Evolutionary conservation across 2,797 vertebrate genomes (phyloP), one percentile per base, ranked within the genome.

Genomic region (Peromyscus nudipes): DNA sequence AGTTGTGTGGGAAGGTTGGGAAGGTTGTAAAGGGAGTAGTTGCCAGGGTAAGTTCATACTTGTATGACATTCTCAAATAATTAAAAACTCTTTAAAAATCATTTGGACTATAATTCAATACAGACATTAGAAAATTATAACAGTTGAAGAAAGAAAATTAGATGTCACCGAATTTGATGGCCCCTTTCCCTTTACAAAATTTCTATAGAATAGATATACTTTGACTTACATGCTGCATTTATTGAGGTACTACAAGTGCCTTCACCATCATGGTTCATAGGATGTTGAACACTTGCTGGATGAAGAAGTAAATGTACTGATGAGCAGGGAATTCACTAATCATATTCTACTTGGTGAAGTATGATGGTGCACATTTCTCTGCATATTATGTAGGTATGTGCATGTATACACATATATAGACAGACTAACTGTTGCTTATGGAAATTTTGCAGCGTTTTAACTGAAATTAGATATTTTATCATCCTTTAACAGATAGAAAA

Each of bases 391-490:
- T 29, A 85, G 17, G 29, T 79, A 69, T 67, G 6, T 91, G 25
- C 34, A 69, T 75, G 10, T 55, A 4, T n/a, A 77, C 17, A 67
- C 34, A 5, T 2, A 37, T 0, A 49, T 10, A 65, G 2, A 92
- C 0, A 49, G 27, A 49, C 3, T 13, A 16, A 76, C 14, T 52
- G 1, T 69, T 95, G 77, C 17, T 86, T 91, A 71, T 12, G 64
- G 57, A 37, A 55, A 84, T 29, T 92, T 92, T 90, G 13, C 17
- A 83, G 6, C 43, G 6, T 90, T 93, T 94, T 92, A 76, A 83
- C 16, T 81, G 46, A 75, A 94, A 81, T 75, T 85, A 71, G 25
- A 34, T 49, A 92, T 82, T 14, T 25, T 84, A 75, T 19, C 16
- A 9, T 96, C 27, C n/a, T 55, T 37, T 60, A 40, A 94, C 1